A percentile compares a stretch with the other conserved stretches of the same genome.
Evolutionary conservation across 2,888 invertebrate species (phyloP).

Genomic region (Drosophila leonis): DNA sequence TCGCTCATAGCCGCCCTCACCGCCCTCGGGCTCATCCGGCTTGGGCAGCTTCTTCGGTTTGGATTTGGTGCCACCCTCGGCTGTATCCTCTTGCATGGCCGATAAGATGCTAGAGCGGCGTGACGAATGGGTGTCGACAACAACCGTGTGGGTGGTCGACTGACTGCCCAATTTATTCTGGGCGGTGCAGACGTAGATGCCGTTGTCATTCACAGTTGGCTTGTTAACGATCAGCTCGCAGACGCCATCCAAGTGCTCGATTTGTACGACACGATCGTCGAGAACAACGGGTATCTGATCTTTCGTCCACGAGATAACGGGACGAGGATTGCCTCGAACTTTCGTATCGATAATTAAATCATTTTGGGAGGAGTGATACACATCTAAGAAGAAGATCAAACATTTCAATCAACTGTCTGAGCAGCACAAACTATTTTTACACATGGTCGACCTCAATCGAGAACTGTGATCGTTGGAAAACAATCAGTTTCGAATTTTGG

Average conservation of each 20-base stretch:
- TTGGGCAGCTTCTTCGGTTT: constrained; percentile 71
- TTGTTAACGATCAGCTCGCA: constrained; percentile 90
- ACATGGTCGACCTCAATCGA: constrained; percentile 77
- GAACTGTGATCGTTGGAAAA: constrained; percentile 37
- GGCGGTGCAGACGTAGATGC: constrained; percentile 87
- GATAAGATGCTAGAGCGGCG: constrained; percentile 83
- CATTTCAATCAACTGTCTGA: constrained; percentile 59
- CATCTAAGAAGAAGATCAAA: constrained; percentile 86
- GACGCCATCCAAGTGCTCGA: constrained; percentile 91
- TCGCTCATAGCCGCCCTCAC: constrained; percentile 87
- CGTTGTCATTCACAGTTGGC: constrained; percentile 88
- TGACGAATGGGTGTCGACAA: constrained; percentile 83
- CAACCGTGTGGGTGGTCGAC: constrained; percentile 90
- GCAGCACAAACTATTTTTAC: constrained; percentile 72
- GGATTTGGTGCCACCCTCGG: constrained; percentile 50
- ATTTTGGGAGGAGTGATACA: constrained; percentile 90
- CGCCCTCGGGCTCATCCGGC: constrained; percentile 83
- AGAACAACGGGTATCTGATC: constrained; percentile 87
- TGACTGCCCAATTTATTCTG: constrained; percentile 91
- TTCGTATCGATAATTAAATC: constrained; percentile 93
- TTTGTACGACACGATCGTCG: constrained; percentile 88
- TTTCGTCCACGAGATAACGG: constrained; percentile 91
- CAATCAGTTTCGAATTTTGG: constrained; percentile 43
- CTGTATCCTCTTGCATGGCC: constrained; percentile 77
- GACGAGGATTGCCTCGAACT: constrained; percentile 91